These are phyloP conservation scores for Coelogynopora nodosa DNA, from an alignment of 2,888 invertebrate genomes.

Conservation along the genomic window DNA sequence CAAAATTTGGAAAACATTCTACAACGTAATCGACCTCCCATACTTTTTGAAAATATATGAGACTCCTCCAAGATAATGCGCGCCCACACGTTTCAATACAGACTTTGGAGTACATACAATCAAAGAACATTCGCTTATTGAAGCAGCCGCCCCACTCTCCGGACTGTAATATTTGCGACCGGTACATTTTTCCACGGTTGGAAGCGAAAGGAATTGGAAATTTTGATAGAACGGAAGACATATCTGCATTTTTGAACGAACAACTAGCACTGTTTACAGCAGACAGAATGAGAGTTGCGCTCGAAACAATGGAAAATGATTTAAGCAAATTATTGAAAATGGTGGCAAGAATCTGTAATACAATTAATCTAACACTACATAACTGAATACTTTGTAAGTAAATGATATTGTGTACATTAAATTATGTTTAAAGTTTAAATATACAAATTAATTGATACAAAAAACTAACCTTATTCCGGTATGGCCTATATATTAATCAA, in stretches of 20 bases:
- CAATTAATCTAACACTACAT: not conserved
- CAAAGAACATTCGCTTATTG: conserved; percentile 20
- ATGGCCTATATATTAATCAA: not conserved
- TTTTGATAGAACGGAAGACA: not conserved
- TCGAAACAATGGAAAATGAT: not conserved
- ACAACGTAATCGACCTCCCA: not conserved
- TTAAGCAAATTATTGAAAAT: not conserved
- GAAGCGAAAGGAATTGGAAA: not conserved
- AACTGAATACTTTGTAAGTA: not conserved
- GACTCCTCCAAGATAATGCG: not conserved
- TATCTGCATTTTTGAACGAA: conserved; percentile 23
- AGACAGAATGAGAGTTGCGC: not conserved
- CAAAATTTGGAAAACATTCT: not conserved
- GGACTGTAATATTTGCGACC: conserved; percentile 13
- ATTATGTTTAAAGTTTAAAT: not conserved
- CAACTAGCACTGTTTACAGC: not conserved
- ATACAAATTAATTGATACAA: conserved; percentile 5
- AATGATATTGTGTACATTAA: conserved; percentile 26
- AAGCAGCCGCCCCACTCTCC: conserved; percentile 27
- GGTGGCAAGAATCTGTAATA: not conserved
- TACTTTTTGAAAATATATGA: conserved; percentile 12
- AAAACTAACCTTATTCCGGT: not conserved
- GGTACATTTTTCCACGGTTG: conserved; percentile 25
- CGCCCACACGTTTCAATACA: conserved; percentile 12
- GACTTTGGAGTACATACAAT: conserved; percentile 4